Evolutionary conservation across 2,888 invertebrate genomes (phyloP).

Genomic region (Scaptomyza tumidula): DNA sequence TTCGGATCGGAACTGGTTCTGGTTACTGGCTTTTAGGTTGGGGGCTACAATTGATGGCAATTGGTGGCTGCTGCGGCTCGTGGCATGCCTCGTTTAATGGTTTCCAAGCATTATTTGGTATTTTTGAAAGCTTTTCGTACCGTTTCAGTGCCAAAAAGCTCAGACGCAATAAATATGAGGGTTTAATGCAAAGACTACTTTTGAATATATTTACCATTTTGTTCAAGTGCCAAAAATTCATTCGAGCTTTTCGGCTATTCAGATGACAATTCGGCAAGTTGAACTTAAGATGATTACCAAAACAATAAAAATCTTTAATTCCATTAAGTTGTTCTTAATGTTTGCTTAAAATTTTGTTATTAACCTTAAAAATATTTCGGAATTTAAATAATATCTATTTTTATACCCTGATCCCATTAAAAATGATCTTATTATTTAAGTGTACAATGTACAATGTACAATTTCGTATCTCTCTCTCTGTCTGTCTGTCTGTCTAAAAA

Average conservation of each 20-base stretch:
- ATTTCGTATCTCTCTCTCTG: too few relatives aligned
- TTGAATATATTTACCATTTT: slow-evolving; percentile 4
- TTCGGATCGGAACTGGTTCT: background rate
- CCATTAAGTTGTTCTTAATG: background rate
- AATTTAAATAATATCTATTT: too few relatives aligned
- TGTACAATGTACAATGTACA: too few relatives aligned
- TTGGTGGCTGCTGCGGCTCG: slow-evolving; percentile 12
- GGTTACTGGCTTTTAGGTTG: background rate
- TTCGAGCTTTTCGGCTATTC: background rate
- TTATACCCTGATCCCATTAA: too few relatives aligned
- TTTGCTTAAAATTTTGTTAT: background rate
- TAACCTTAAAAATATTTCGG: too few relatives aligned
- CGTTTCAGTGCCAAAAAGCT: slow-evolving; percentile 2
- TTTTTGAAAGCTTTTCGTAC: slow-evolving; percentile 12
- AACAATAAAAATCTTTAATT: background rate
- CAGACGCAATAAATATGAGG: slow-evolving; percentile 6
- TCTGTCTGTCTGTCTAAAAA: too few relatives aligned
- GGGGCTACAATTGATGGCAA: slow-evolving; percentile 19
- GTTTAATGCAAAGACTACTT: background rate
- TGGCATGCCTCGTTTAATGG: slow-evolving; percentile 42
- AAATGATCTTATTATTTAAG: too few relatives aligned
- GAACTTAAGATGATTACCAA: background rate
- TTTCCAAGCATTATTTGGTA: slow-evolving; percentile 13
- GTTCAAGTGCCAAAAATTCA: slow-evolving; percentile 2
- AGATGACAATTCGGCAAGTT: background rate